Base-by-base conservation (phyloP, 2,797 vertebrate species). In the Manis crassicaudata region DNA sequence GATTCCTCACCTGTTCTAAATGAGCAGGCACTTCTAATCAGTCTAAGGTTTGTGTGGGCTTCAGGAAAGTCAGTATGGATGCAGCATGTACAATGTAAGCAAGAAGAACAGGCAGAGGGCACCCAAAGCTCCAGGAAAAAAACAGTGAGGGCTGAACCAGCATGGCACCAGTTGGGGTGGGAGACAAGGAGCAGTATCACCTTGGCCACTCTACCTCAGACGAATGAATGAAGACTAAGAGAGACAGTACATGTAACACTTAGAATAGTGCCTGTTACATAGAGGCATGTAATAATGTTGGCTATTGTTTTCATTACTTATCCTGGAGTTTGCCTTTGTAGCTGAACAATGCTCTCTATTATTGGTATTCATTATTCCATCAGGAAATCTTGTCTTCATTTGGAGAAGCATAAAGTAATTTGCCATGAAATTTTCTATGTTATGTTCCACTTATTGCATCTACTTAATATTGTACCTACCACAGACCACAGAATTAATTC, bases 391-490 rank as follows among this genome's bases (percentile, higher is more conserved):
- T 37, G 56, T 43, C 63, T 85, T 88, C n/a, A 65, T 75, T 93
- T 93, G 50, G n/a, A 43, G 5, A 73, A 85, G n/a, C 43, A 82
- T 18, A 43, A 79, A 70, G 40, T 18, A 79, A 85, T 94, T 96
- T 72, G 25, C 62, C 77, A 3, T 58, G 85, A 72, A 73, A 77
- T 25, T 40, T 4, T 40, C 37, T 40, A 46, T 46, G 25, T 63
- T 52, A 73, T 37, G 3, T 58, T 21, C n/a, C 46, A 82, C 16
- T 86, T 40, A 35, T 10, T 50, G 23, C 40, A 35, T 54, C 21
- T 46, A 63, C 52, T 89, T 87, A 46, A 83, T 65, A 83, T 46
- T 54, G n/a, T 35, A 79, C 37, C 21, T 27, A 86, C 37, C 8
- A 10, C 14, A 23, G 50, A 56, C 35, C 23, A 35, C 56, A 85